Conservation (phyloP, 2,888 invertebrate species). For the Incurvaria masculella region DNA sequence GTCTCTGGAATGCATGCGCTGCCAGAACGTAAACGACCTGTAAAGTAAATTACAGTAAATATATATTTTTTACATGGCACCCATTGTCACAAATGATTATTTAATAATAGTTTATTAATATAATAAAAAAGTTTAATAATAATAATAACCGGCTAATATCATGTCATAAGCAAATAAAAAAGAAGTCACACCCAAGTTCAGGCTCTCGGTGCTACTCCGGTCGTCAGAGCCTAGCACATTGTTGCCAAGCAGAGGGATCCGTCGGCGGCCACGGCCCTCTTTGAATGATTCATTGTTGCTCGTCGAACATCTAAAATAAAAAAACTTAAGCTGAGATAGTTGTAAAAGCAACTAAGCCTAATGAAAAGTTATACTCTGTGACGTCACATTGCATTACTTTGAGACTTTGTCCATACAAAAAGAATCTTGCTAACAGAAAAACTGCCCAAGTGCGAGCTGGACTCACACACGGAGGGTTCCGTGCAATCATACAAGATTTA, state of each 20-base stretch:
- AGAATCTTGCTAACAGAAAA: constrained; percentile 7
- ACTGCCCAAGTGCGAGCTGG: no score
- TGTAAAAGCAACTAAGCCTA: constrained; percentile 5
- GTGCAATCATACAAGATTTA: no score
- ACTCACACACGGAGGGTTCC: no score
- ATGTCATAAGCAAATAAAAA: no score
- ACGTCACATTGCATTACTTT: no score
- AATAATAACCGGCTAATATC: constrained; percentile 1
- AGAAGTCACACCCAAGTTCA: constrained; percentile 58
- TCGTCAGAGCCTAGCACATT: constrained; percentile 59
- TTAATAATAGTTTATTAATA: not conserved
- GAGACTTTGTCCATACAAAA: no score
- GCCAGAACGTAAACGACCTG: constrained; percentile 51
- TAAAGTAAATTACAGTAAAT: constrained; percentile 16
- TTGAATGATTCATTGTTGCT: constrained; percentile 37
- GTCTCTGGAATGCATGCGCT: constrained; percentile 54
- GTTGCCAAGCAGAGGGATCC: constrained; percentile 42
- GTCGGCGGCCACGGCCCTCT: constrained; percentile 38
- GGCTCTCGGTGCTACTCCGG: constrained; percentile 79
- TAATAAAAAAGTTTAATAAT: constrained; percentile 7
- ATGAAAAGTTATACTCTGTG: no score
- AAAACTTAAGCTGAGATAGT: constrained; percentile 11
- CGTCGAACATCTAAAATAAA: constrained; percentile 33
- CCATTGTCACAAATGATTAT: constrained; percentile 3
- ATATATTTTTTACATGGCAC: no score